Evolutionary conservation across 2,113 vertebrate genomes (phyloP).

Genomic region (Copsychus sechellarum): DNA sequence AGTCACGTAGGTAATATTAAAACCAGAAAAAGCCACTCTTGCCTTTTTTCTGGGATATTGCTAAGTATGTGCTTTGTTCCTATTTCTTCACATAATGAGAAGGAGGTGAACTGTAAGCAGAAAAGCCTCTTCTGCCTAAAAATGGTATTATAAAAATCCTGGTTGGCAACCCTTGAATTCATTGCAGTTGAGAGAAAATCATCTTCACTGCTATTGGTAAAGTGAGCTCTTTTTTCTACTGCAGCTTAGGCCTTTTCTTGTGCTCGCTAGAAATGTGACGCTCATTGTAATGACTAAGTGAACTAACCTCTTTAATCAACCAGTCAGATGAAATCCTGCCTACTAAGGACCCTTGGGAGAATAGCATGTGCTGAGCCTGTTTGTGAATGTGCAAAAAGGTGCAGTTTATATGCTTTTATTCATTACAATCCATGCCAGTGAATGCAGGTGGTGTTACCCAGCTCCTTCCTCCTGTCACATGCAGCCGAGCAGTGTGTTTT

Average conservation of each 20-base stretch:
- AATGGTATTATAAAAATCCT: not conserved
- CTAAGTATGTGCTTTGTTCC: not conserved
- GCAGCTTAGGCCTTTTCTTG: not conserved
- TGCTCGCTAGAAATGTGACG: not conserved
- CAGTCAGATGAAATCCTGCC: slow-evolving; percentile 11
- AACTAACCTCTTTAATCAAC: slow-evolving; percentile 39
- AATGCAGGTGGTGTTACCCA: slow-evolving; percentile 17
- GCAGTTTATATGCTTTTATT: not conserved
- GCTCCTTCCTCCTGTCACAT: not conserved
- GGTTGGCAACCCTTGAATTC: not conserved
- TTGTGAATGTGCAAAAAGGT: not conserved
- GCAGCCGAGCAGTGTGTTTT: not conserved
- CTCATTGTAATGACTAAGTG: slow-evolving; percentile 27
- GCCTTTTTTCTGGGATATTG: not conserved
- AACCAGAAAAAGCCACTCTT: not conserved
- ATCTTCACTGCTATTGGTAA: not conserved
- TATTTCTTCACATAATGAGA: not conserved
- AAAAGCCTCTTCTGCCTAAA: not conserved
- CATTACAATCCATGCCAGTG: not conserved
- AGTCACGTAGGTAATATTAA: not conserved
- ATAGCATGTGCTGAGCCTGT: not conserved
- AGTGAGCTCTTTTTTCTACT: not conserved
- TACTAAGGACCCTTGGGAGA: not conserved
- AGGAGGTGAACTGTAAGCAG: not conserved
- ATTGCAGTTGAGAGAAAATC: not conserved